Base-by-base conservation (phyloP, 1,140 invertebrate genomes). In the Telenomus remus region DNA sequence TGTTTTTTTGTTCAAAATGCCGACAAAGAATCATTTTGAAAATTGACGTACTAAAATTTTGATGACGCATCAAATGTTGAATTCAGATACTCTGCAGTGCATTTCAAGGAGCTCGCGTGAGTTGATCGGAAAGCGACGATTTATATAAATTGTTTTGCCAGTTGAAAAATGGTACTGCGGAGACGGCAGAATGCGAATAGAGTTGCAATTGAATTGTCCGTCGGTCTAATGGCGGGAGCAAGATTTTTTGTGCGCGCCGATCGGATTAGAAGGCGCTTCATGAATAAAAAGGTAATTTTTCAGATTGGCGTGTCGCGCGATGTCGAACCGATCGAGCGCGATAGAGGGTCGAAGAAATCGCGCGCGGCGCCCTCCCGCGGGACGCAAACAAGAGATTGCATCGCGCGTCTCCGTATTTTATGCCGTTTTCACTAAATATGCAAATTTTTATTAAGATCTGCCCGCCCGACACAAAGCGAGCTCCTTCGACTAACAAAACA, bases 201-300 rank as follows among this genome's bases (percentile, higher is more conserved):
- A 59, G 70, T 79, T 54, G 74, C 59, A 76, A 81, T 80, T 80
- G 80, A 81, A 79, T 74, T 78, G 76, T 80, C 71, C 68, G 74
- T 64, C 65, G 60, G 12, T 71, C 55, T 65, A 72, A 68, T 77
- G 74, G 60, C 64, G 34, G 47, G 39, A 57, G 74, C 66, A 72
- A 74, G 61, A 69, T 70, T 74, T 70, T 79, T 80, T 76, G 11
- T 55, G 66, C 59, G 49, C 19, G 60, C 49, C 72, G 57, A 77
- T 72, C 75, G 72, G 76, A 80, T 78, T 76, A 80, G 78, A 79
- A 64, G 70, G 74, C 61, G 46, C 12, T 78, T 79, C 80, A 81
- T 81, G 79, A 81, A 81, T 81, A 81, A 80, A 81, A 80, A 76
- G 57, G 76, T 80, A 77, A 81, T 81, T 81, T 81, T 81, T 81